phyloP scores from a whole-genome alignment of 2,797 vertebrate genomes.

The Lithobates sylvaticus region DNA sequence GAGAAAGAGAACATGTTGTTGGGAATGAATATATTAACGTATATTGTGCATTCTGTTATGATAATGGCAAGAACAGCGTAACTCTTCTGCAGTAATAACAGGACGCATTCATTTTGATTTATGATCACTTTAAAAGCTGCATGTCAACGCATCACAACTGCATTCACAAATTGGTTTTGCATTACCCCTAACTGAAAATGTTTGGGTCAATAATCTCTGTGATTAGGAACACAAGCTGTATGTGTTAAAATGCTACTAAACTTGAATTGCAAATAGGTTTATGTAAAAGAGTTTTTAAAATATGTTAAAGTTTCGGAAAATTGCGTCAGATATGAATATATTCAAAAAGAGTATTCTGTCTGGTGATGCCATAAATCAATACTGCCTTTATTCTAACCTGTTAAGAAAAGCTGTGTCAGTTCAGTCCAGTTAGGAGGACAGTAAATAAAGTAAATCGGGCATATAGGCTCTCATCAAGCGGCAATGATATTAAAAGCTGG shows the following conservation, averaged over 20 bases:
- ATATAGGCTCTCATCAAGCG: neutral
- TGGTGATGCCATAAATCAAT: neutral
- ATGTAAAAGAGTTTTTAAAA: neutral
- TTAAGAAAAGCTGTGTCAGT: too few species aligned
- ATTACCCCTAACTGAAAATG: conserved; percentile 29
- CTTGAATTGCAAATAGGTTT: neutral
- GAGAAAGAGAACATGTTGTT: conserved; percentile 20
- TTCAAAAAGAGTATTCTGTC: neutral
- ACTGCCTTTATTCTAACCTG: neutral
- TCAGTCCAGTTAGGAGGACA: neutral
- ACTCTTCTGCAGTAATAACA: neutral
- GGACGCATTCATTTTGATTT: conserved; percentile 1
- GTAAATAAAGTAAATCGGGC: neutral
- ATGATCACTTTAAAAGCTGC: conserved; percentile 3
- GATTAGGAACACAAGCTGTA: neutral
- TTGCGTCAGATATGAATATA: neutral
- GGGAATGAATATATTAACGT: conserved; percentile 42
- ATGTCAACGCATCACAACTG: neutral
- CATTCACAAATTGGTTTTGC: conserved; percentile 28
- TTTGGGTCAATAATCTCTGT: neutral
- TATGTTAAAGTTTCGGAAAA: neutral
- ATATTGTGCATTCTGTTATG: conserved; percentile 19
- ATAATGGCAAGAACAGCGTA: neutral
- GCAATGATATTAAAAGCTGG: neutral
- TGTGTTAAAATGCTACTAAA: neutral